Conservation (phyloP, 2,113 vertebrate species). For the Casuarius casuarius region DNA sequence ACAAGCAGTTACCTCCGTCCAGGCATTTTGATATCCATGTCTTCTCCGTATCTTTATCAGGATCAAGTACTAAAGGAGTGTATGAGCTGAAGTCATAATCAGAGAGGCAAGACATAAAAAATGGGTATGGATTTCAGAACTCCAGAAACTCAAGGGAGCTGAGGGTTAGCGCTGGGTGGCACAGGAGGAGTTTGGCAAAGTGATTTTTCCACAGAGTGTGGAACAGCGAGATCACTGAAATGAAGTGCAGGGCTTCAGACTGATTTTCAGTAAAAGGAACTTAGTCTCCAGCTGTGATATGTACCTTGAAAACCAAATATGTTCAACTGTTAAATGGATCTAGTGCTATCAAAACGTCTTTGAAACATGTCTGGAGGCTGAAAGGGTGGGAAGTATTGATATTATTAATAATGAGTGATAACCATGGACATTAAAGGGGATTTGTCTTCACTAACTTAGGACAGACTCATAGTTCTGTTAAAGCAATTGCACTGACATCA, state of each 20-base stretch:
- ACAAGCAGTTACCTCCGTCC: neutral
- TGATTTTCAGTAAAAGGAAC: neutral
- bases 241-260: neutral
- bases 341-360: neutral
- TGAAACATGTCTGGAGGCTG: neutral
- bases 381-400: neutral
- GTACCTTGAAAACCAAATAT: neutral
- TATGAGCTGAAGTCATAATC: neutral
- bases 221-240: neutral
- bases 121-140: neutral
- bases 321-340: neutral
- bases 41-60: neutral
- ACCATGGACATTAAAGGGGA: neutral
- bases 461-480: neutral
- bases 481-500: neutral
- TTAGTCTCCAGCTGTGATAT: neutral
- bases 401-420: neutral
- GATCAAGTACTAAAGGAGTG: neutral
- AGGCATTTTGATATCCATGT: neutral
- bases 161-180: neutral
- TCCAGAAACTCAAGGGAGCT: neutral
- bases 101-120: neutral
- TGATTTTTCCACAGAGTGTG: neutral
- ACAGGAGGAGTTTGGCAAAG: neutral
- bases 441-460: neutral